A percentile compares a stretch with the other conserved stretches of the same genome.
phyloP scores from a whole-genome alignment of 2,888 invertebrate genomes.

The Diarsia rubi region DNA sequence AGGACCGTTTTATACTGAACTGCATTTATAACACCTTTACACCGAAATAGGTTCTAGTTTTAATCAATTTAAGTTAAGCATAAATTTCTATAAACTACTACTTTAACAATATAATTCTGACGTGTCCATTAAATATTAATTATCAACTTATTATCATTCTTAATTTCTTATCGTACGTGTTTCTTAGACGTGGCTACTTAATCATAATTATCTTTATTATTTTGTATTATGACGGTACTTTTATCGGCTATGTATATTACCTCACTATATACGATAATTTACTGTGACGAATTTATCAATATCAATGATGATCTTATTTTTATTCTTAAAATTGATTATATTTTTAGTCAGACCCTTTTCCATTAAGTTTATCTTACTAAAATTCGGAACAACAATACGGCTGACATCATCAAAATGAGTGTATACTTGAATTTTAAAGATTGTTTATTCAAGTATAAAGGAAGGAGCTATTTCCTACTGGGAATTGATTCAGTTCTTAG shows the following conservation, averaged over 20 bases:
- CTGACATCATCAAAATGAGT: constrained; percentile 41
- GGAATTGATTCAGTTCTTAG: constrained; percentile 60
- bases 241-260: constrained; percentile 35
- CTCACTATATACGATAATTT: constrained; percentile 35
- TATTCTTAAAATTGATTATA: constrained; percentile 30
- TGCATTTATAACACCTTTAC: too few relatives aligned
- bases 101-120: too few relatives aligned
- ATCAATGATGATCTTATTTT: constrained; percentile 42
- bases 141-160: neutral
- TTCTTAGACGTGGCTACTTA: constrained; percentile 9
- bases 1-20: too few relatives aligned
- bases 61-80: too few relatives aligned
- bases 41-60: too few relatives aligned
- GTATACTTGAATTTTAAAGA: constrained; percentile 3
- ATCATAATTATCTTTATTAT: constrained; percentile 15
- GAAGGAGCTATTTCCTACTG: constrained; percentile 26
- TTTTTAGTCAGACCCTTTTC: constrained; percentile 47
- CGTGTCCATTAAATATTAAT: neutral
- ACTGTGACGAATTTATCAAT: constrained; percentile 34
- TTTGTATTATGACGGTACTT: constrained; percentile 12
- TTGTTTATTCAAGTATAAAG: neutral
- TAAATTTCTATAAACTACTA: too few relatives aligned
- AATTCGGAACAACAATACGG: constrained; percentile 23
- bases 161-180: neutral
- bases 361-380: constrained; percentile 29